Conservation (phyloP, 2,888 invertebrate species). For the Caenorhabditis japonica region DNA sequence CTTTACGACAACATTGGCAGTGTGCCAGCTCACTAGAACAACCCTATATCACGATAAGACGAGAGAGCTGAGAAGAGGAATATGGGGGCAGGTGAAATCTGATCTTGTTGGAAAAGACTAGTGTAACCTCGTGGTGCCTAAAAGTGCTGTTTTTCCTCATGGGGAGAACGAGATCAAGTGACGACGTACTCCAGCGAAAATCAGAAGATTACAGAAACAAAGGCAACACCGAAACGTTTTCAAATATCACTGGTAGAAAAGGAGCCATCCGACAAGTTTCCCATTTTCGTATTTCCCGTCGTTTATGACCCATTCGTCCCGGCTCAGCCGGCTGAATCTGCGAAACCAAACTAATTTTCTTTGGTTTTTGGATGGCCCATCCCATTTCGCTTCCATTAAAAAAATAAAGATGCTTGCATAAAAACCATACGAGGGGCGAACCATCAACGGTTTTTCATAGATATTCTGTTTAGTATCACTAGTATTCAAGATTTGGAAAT, state of each 20-base stretch:
- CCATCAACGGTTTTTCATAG: no score
- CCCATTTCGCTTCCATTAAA: slow-evolving; percentile 23
- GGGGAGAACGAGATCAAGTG: not conserved
- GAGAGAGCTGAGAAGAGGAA: not conserved
- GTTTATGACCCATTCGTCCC: slow-evolving; percentile 24
- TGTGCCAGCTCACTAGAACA: slow-evolving; percentile 27
- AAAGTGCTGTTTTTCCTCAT: slow-evolving; percentile 21
- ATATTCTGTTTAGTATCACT: no score
- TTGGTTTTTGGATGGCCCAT: not conserved
- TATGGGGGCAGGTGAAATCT: slow-evolving; percentile 36
- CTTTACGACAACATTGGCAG: slow-evolving; percentile 32
- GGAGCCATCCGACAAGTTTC: not conserved
- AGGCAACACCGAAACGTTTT: no score
- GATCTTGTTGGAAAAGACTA: slow-evolving; percentile 29
- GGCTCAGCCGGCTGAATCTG: slow-evolving; percentile 26
- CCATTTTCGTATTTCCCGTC: not conserved
- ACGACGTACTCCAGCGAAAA: no score
- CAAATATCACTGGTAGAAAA: no score
- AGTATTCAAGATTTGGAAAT: no score
- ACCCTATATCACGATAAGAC: slow-evolving; percentile 3
- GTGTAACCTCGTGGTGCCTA: slow-evolving; percentile 25
- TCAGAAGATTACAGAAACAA: no score
- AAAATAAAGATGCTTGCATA: no score
- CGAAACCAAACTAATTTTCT: not conserved
- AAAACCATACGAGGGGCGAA: no score